Percentiles rank a stretch among this genome's conserved stretches.
phyloP scores from a whole-genome alignment of 64 coral and sea anemone genomes.

The Platygyra sinensis region DNA sequence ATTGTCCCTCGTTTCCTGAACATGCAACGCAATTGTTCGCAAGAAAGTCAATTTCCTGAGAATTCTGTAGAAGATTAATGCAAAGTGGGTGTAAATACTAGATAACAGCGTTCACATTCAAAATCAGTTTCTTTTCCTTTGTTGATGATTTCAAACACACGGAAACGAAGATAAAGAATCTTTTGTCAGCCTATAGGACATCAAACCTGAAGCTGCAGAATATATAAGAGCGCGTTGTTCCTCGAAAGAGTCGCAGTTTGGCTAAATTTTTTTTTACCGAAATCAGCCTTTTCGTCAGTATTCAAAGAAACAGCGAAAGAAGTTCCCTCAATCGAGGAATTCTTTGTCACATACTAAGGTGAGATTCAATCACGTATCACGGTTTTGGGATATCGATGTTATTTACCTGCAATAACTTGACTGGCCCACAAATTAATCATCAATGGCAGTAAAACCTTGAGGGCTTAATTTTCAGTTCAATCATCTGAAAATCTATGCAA shows the following conservation, averaged over 20 bases:
- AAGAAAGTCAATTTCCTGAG: conserved; percentile 43
- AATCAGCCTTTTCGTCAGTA: neutral
- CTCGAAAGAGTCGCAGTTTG: neutral
- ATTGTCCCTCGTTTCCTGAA: conserved; percentile 11
- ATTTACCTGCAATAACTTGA: no score
- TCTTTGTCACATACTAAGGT: neutral
- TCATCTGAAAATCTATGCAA: no score
- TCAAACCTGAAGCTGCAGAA: neutral
- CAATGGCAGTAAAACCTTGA: no score
- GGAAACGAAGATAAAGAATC: neutral
- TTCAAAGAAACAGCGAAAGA: neutral
- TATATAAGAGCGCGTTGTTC: neutral
- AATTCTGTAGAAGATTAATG: neutral
- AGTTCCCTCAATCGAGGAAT: neutral
- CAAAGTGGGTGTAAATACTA: neutral
- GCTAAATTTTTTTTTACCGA: neutral
- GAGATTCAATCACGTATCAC: neutral
- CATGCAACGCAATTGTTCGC: neutral
- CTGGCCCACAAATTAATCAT: no score
- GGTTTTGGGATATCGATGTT: no score
- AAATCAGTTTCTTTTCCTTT: conserved; percentile 13
- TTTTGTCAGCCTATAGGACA: neutral
- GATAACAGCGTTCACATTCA: neutral
- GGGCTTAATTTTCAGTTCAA: no score
- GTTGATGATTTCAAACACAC: neutral